phyloP scores from a whole-genome alignment of 2,888 invertebrate species.

The Aricia artaxerxes region DNA sequence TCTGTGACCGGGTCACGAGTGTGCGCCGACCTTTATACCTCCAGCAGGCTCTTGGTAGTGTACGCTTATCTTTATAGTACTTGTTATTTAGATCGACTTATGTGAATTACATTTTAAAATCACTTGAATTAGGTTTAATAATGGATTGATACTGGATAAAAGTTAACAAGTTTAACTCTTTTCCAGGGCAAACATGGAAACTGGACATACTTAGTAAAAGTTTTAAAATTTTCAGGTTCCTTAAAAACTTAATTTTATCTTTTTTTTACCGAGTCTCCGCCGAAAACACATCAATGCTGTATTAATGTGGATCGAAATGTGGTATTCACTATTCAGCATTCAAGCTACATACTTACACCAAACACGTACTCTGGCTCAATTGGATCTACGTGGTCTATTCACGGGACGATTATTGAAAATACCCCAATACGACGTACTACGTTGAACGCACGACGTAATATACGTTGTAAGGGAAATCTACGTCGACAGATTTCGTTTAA shows the following conservation, averaged over 20 bases:
- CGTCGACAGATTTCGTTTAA: too few species aligned
- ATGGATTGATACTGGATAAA: background rate
- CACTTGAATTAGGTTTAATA: background rate
- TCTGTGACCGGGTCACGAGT: conserved; percentile 5
- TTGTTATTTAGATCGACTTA: background rate
- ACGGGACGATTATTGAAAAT: conserved; percentile 5
- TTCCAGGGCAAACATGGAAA: too few species aligned
- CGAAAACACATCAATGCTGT: too few species aligned
- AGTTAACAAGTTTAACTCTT: too few species aligned
- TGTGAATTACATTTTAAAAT: background rate
- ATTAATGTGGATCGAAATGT: background rate
- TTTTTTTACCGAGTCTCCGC: too few species aligned
- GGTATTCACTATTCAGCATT: background rate
- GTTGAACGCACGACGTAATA: background rate
- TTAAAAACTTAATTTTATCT: too few species aligned
- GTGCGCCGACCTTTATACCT: background rate
- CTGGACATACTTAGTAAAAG: too few species aligned
- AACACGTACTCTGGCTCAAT: background rate
- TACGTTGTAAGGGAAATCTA: background rate
- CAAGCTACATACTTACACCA: background rate
- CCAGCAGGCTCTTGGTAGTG: background rate
- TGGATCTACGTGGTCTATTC: conserved; percentile 4
- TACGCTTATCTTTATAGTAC: background rate
- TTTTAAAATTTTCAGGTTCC: too few species aligned
- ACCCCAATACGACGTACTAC: conserved; percentile 1